Base-by-base conservation (phyloP, 2,888 invertebrate species). In the Bombylius major region DNA sequence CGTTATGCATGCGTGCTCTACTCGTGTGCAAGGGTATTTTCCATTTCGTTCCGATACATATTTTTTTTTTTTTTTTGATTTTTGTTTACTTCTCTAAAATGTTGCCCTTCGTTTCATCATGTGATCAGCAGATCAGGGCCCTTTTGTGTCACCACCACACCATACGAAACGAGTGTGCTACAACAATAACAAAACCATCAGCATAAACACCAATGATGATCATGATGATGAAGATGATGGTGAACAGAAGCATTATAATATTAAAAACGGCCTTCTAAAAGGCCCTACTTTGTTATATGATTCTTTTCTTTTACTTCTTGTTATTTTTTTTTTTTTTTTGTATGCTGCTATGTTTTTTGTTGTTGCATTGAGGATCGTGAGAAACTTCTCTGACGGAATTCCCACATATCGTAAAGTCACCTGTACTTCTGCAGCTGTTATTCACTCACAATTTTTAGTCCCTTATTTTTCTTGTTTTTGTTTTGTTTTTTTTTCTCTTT, bases 311-410 rank as follows among this genome's bases (percentile, higher is more conserved):
- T 36, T 36, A 7, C 8, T 36, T 36, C 8, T 36, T 36, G 5
- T 36, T 36, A 3, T 36, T 5, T 36, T 36, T 36, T 36, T 5
- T 1, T 7, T 7, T 36, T 7, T 36, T 7, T 7, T 36, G 2
- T 36, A 4, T 36, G 34, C 4, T 7, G 7, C 5, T 36, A 36
- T 36, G 8, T 36, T 7, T 36, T 7, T 42, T 5, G 8, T 42
- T 11, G 11, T 11, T 42, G 39, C 39, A 11, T 11, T 11, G 39
- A 11, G n/a, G 66, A 72, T 72, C 72, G 72, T 72, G 72, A 71
- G 72, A 72, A 72, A 72, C 69, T 72, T 69, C 65, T 68, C 69
- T 68, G 65, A 66, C 66, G 65, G 66, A 68, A 72, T 72, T 72
- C 72, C 72, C 72, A 72, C 72, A 72, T 68, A 64, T 59, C 56